Evolutionary conservation across 1,140 invertebrate species (phyloP), one percentile per base, ranked within the genome.

Genomic region (Orchesella cincta): DNA sequence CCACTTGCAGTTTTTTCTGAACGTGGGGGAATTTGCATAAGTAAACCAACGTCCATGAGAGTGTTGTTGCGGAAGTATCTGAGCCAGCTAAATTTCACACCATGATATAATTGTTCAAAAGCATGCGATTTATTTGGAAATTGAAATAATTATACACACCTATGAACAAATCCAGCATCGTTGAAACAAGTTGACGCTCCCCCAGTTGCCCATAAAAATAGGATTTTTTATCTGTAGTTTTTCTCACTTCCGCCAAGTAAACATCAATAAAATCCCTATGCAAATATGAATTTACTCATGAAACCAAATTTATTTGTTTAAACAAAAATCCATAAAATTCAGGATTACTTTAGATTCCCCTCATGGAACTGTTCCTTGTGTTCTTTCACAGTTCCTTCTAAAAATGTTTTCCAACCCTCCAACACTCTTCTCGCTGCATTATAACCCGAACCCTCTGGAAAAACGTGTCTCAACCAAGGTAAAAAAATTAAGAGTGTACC

Each of bases 41-140:
- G 31, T 85, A 82, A 77, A 89, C 88, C 0, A 91, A 75, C 1
- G 87, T 83, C 85, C 89, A 91, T 36, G 84, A 84, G 0, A 91
- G 85, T 0, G 85, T 88, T 29, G 87, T 84, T 0, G 88, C 86
- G n/a, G 91, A 92, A 18, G 92, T 92, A 79, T 93, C 92, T 82
- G 77, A 82, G n/a, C 85, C 85, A 0, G 81, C 84, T 2, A 82
- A 74, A 46, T 84, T 83, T 33, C 8, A n/a, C n/a, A n/a, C n/a
- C 12, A n/a, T 67, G 26, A 33, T 2, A 3, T 31, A 67, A 33
- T 2, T 67, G 28, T 26, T n/a, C 31, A 31, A 26, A 5, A 67
- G 29, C n/a, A 31, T 26, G 2, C 31, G 26, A 2, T 67, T 29
- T 57, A 33, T 3, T 29, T 31, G 39, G 18, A 14, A 57, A 14